Evolutionary conservation across 2,113 vertebrate genomes (phyloP), one percentile per base, ranked within the genome.

Genomic region (Colistium nudipinnis): DNA sequence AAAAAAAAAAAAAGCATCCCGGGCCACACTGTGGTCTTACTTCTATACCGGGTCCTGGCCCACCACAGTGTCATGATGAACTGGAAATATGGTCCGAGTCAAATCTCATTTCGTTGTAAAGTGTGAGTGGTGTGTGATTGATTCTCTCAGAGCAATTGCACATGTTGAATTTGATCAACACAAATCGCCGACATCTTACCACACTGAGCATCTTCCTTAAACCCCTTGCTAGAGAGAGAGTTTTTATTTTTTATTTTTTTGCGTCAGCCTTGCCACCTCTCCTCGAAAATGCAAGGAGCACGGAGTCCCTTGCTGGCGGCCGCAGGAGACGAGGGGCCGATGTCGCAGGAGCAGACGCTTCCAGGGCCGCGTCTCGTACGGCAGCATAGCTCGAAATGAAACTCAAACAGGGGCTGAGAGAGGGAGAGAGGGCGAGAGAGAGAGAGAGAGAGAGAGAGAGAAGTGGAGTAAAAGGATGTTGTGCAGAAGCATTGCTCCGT

Each of bases 351-450:
- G 80, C 78, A 63, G 69, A 87, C 86, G 85, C 74, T 86, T 87
- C 72, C 61, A 61, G 33, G 68, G 86, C 87, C 86, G 85, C 85
- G 74, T 72, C 81, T 89, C 82, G 78, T 80, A 76, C 65, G 49
- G 84, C 61, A 85, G 84, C 87, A 78, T 86, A 88, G 78, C 82
- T 67, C 86, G 72, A 84, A 90, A 89, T 90, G 88, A 90, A n/a
- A 90, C 86, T 87, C 80, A 85, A 90, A 86, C 28, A 80, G 70
- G 57, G 70, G 66, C 69, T 51, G 79, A 76, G 76, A 71, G 41
- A 69, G 54, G 35, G 20, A 48, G 44, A 48, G 22, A 64, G 41
- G 27, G 11, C 8, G 48, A 36, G 33, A 39, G n/a, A 47, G 9
- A 36, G 22, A 61, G 70, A 61, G 38, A 43, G 13, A 51, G 30